Percentiles rank a stretch among this genome's conserved stretches.
Conservation (phyloP, 2,113 vertebrate genomes). For the Ameiurus melas region DNA sequence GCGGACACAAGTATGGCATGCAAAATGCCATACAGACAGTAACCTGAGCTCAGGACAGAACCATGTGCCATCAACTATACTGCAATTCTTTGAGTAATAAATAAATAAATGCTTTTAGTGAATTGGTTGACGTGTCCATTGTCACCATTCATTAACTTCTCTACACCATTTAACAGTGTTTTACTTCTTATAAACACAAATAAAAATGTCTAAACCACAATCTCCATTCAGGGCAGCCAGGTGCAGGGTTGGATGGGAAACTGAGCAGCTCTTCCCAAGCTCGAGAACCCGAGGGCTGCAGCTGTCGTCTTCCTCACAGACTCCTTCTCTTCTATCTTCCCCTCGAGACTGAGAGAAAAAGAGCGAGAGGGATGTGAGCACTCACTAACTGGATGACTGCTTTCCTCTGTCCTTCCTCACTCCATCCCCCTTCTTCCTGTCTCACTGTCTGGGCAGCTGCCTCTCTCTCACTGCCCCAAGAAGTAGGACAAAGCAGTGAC, state of each 20-base stretch:
- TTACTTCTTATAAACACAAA: not conserved
- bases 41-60: not conserved
- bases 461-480: conserved; percentile 60
- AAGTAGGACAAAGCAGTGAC: conserved; percentile 59
- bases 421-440: not conserved
- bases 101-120: not conserved
- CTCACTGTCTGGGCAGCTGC: conserved; percentile 66
- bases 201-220: not conserved
- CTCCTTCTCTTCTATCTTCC: not conserved
- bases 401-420: not conserved
- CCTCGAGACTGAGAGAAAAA: conserved; percentile 50
- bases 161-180: not conserved
- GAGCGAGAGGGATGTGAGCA: conserved; percentile 28
- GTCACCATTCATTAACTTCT: not conserved
- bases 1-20: not conserved
- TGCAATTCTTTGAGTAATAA: not conserved
- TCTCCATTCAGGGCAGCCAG: conserved; percentile 24
- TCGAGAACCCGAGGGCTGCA: conserved; percentile 4
- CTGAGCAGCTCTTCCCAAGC: not conserved
- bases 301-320: conserved; percentile 16
- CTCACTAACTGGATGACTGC: conserved; percentile 6
- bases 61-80: not conserved
- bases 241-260: conserved; percentile 37
- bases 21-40: not conserved
- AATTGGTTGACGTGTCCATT: not conserved